phyloP scores from a whole-genome alignment of 2,797 vertebrate genomes.

The Mastacembelus armatus region DNA sequence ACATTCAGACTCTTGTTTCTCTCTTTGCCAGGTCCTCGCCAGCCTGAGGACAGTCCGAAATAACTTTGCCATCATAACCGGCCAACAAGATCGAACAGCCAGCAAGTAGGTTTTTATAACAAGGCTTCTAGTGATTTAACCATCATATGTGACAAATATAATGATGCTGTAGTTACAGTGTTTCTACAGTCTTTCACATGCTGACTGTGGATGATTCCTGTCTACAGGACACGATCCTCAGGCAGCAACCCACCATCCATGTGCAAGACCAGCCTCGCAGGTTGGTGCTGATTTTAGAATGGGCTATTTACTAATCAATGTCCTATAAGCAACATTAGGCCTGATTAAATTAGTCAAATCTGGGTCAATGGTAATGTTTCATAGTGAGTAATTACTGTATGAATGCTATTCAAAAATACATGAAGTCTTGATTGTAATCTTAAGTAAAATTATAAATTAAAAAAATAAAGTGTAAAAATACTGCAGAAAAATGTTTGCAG shows the following conservation, averaged over 20 bases:
- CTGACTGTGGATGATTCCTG: constrained; percentile 36
- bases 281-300: constrained; percentile 71
- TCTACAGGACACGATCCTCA: constrained; percentile 80
- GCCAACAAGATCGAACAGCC: constrained; percentile 84
- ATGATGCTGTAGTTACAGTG: not conserved
- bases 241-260: constrained; percentile 82
- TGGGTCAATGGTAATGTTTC: not conserved
- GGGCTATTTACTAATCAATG: constrained; percentile 10
- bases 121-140: not conserved
- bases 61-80: constrained; percentile 88
- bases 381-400: constrained; percentile 5
- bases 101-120: constrained; percentile 84
- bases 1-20: constrained; percentile 15
- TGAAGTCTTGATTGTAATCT: not conserved
- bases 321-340: constrained; percentile 11
- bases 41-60: constrained; percentile 90
- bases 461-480: not conserved
- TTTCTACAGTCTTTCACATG: not conserved
- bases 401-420: constrained; percentile 7
- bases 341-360: constrained; percentile 10
- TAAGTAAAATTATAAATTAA: not conserved
- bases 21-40: constrained; percentile 88
- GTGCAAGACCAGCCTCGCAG: constrained; percentile 85
- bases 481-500: no score
- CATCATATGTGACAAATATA: not conserved